Evolutionary conservation across 2,113 vertebrate species (phyloP).

Genomic region (Phoxinus phoxinus): DNA sequence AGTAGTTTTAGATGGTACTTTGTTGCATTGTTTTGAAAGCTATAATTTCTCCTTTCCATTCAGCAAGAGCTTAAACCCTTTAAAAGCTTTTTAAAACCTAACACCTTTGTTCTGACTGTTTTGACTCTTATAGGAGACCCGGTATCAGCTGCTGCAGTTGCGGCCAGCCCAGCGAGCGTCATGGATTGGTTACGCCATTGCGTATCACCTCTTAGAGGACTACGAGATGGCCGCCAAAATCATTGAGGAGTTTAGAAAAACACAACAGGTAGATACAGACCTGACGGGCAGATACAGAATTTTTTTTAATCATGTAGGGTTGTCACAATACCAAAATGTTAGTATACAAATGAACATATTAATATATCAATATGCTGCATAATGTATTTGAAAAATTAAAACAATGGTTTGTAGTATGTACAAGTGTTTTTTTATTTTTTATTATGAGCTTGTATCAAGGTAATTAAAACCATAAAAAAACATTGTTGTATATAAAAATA

Average conservation of each 20-base stretch:
- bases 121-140: conserved; percentile 85
- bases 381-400: no score
- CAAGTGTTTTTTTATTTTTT: no score
- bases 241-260: conserved; percentile 98
- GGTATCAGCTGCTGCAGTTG: conserved; percentile 94
- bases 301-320: neutral
- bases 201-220: conserved; percentile 97
- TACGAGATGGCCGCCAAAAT: conserved; percentile 99
- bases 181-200: conserved; percentile 98
- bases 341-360: no score
- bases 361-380: no score
- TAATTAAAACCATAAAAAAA: no score
- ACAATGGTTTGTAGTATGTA: no score
- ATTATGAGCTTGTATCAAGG: no score
- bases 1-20: neutral
- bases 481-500: no score
- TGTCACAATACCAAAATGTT: neutral
- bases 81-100: neutral
- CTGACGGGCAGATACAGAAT: no score
- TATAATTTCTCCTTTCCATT: neutral
- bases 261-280: conserved; percentile 86
- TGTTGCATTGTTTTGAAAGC: neutral
- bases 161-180: conserved; percentile 95
- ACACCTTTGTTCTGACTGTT: neutral
- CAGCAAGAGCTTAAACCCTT: neutral